Percentiles rank a stretch among this genome's conserved stretches.
phyloP scores from a whole-genome alignment of 30 jellyfish, hydroid and myxozoan species.

The Turritopsis dohrnii region DNA sequence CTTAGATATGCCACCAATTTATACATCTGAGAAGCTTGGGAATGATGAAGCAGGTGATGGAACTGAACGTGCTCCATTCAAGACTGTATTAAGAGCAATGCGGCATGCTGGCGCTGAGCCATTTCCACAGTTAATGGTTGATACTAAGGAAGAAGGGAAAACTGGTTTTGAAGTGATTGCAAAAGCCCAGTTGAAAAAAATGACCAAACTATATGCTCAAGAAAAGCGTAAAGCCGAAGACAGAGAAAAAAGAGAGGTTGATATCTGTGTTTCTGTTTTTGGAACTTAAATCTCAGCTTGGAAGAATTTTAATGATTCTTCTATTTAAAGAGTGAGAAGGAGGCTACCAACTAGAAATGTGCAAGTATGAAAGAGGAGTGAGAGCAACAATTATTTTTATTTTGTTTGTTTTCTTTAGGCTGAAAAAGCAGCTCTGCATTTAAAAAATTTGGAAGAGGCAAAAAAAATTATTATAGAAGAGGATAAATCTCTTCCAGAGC shows the following conservation, averaged over 20 bases:
- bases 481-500: conserved; percentile 79
- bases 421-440: conserved; percentile 84
- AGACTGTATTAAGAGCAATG: conserved; percentile 90
- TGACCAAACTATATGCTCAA: conserved; percentile 55
- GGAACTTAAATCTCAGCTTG: too few relatives aligned
- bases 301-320: too few relatives aligned
- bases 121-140: conserved; percentile 84
- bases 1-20: conserved; percentile 55
- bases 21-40: conserved; percentile 89
- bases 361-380: neutral
- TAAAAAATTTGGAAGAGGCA: conserved; percentile 93
- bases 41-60: conserved; percentile 95
- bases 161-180: conserved; percentile 74
- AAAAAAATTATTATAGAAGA: conserved; percentile 73
- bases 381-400: neutral
- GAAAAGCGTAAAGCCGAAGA: conserved; percentile 81
- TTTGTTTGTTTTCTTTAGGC: conserved; percentile 52
- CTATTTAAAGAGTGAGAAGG: too few relatives aligned
- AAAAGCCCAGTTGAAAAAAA: conserved; percentile 91
- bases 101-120: conserved; percentile 86
- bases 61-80: conserved; percentile 73
- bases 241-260: conserved; percentile 84
- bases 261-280: too few relatives aligned
- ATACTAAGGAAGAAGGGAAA: conserved; percentile 64
- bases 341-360: neutral